phyloP scores from a whole-genome alignment of 2,797 vertebrate species.

The Natrix natrix region DNA sequence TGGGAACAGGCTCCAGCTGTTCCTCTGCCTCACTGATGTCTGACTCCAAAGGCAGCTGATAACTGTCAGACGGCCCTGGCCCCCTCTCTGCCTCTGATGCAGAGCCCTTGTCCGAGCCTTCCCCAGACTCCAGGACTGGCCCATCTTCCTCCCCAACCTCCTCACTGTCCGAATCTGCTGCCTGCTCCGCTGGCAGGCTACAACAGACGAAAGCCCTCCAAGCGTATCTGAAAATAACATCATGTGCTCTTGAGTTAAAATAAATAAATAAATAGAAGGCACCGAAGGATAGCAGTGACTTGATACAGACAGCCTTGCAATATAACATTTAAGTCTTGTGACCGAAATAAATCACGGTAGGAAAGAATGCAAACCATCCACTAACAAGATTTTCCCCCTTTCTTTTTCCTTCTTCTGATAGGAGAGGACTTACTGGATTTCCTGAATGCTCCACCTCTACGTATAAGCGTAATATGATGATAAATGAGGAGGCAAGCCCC shows the following conservation, averaged over 20 bases:
- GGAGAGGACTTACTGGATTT: conserved; percentile 82
- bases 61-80: no score
- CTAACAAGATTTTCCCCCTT: conserved; percentile 73
- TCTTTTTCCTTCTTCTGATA: conserved; percentile 64
- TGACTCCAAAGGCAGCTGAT: no score
- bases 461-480: conserved; percentile 73
- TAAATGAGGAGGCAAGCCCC: conserved; percentile 75
- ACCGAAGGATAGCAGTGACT: conserved; percentile 63
- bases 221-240: conserved; percentile 62
- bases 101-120: no score
- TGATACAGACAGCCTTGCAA: conserved; percentile 75
- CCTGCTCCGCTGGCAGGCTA: no score
- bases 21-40: no score
- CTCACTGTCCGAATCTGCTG: no score
- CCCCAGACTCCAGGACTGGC: no score
- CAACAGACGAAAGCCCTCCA: background rate
- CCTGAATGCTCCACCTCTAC: conserved; percentile 77
- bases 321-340: conserved; percentile 81
- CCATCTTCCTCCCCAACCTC: no score
- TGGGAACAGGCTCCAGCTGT: no score
- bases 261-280: conserved; percentile 35
- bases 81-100: no score
- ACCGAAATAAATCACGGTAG: conserved; percentile 79
- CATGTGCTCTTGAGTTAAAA: conserved; percentile 62
- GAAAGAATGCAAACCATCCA: conserved; percentile 70